Evolutionary conservation across 2,113 vertebrate species (phyloP), one percentile per base, ranked within the genome.

Genomic region (Lichenostomus cassidix): DNA sequence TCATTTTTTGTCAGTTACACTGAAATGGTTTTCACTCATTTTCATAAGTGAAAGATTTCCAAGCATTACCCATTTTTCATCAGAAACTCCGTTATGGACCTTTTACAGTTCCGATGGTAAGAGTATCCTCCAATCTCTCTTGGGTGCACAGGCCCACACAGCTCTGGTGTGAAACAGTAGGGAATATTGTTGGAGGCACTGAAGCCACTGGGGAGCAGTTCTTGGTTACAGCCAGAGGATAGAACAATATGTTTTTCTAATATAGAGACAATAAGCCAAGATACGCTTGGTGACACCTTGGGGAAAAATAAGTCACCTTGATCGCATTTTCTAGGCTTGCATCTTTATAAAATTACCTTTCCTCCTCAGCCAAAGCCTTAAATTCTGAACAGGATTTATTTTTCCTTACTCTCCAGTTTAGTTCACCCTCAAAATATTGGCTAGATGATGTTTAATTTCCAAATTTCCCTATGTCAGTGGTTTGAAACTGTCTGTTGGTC

Each of bases 121-220:
- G 55, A 62, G 15, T 12, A 49, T 28, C 41, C 25, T 77, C 68
- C 41, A 11, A 31, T 28, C 49, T 69, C 73, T 60, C 80, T 11
- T 28, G 76, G 50, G 62, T 33, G 58, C 31, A 37, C 25, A 19
- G 14, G 41, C 24, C 64, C 44, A 39, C 24, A 0, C 0, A 0
- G 80, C 68, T 41, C 37, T 5, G 12, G 14, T 1, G 2, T 17
- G 42, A 78, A 50, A n/a, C 37, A 64, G 13, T 24, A 23, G 35
- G 44, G 83, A 73, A 18, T 25, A 10, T 17, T 47, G 52, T 52
- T 28, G 31, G 53, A 80, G 52, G 44, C 16, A 11, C 42, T 5
- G 11, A 64, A 68, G 22, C 21, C 44, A 1, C 17, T 7, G 71
- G 0, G 42, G 55, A 89, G 19, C 46, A 49, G 68, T n/a, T 27